These are phyloP conservation scores for Pachyrhynchus sulphureomaculatus DNA, from an alignment of 1,140 invertebrate genomes.

Conservation along the genomic window DNA sequence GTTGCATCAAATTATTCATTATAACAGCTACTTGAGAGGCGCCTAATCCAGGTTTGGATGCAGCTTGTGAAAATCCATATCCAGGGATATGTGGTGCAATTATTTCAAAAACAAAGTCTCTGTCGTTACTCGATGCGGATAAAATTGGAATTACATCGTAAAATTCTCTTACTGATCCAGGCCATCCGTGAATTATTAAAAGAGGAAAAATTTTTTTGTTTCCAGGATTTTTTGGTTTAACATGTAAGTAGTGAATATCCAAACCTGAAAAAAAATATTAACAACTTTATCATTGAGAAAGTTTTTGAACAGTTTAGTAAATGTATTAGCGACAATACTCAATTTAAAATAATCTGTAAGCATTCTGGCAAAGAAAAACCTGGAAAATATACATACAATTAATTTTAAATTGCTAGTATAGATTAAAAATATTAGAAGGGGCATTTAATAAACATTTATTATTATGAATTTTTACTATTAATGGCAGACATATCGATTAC, in stretches of 20 bases:
- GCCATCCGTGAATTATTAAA: constrained; percentile 87
- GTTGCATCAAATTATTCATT: constrained; percentile 79
- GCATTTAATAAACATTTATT: no score
- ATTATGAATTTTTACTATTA: no score
- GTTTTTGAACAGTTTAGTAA: no score
- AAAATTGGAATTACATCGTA: constrained; percentile 66
- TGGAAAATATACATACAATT: no score
- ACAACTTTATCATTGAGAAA: no score
- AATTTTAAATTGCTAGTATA: no score
- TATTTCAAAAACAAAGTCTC: constrained; percentile 76
- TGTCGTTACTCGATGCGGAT: constrained; percentile 49
- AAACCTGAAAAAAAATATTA: constrained; percentile 11
- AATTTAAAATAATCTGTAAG: no score
- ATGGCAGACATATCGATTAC: no score
- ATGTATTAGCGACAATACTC: no score
- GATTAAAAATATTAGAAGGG: no score
- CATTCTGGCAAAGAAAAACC: no score
- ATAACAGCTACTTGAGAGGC: constrained; percentile 67
- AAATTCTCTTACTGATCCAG: constrained; percentile 56
- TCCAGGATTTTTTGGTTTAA: constrained; percentile 55
- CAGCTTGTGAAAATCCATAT: constrained; percentile 78
- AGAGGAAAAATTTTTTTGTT: constrained; percentile 56
- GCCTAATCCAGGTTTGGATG: constrained; percentile 63
- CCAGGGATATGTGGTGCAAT: constrained; percentile 73
- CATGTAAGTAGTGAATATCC: constrained; percentile 62